Percentiles rank a stretch among this genome's conserved stretches.
Conservation (phyloP, 2,888 invertebrate genomes). For the Thymelicus sylvestris region DNA sequence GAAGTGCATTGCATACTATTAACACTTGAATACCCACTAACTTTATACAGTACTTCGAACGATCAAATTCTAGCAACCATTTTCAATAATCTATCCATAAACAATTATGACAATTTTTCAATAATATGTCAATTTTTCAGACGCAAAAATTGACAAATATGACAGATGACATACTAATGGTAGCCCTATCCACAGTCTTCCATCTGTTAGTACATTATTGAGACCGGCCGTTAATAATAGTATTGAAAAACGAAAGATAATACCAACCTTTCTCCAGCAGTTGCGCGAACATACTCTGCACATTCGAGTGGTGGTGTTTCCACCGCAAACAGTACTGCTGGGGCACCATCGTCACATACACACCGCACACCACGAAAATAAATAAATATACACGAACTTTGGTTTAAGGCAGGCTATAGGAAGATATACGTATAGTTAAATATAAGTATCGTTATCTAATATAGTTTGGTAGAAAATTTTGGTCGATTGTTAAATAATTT, state of each 20-base stretch:
- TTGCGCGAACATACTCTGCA: conserved; percentile 95
- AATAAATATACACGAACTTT: conserved; percentile 50
- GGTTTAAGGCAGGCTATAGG: conserved; percentile 62
- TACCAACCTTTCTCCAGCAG: conserved; percentile 87
- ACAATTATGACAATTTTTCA: too few species aligned
- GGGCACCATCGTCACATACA: conserved; percentile 86
- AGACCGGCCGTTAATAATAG: too few species aligned
- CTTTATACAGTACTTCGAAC: too few species aligned
- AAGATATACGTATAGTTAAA: conserved; percentile 22
- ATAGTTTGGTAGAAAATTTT: conserved; percentile 65
- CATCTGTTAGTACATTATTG: too few species aligned
- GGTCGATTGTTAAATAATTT: conserved; percentile 49
- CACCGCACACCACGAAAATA: not conserved
- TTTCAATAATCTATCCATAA: too few species aligned
- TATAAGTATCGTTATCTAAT: conserved; percentile 7
- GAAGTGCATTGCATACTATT: too few species aligned
- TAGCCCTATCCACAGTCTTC: too few species aligned
- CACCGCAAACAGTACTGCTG: conserved; percentile 96
- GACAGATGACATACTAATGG: too few species aligned
- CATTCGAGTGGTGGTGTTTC: conserved; percentile 96
- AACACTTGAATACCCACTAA: too few species aligned
- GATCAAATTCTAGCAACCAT: too few species aligned
- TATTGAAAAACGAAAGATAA: not conserved
- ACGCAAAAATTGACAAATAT: too few species aligned
- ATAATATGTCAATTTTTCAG: too few species aligned